Conservation (phyloP, 1,140 invertebrate species). For the Pararge aegeria region DNA sequence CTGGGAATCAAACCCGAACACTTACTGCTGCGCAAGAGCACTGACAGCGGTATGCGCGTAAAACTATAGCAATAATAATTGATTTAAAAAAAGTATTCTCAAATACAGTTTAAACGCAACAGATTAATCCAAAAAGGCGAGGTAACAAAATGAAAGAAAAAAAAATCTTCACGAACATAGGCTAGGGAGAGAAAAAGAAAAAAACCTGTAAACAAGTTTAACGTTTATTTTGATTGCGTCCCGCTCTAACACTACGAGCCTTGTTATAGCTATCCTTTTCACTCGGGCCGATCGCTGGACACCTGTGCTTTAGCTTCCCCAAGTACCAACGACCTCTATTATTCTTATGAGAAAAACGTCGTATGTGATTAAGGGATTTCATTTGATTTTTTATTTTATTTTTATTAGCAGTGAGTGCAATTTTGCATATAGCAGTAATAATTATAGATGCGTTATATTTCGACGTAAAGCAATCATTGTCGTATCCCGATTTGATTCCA, state of each 20-base stretch:
- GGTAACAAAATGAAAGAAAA: slow-evolving; percentile 71
- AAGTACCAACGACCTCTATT: slow-evolving; percentile 77
- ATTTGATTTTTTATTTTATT: slow-evolving; percentile 36
- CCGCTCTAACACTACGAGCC: slow-evolving; percentile 34
- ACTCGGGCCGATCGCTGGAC: slow-evolving; percentile 70
- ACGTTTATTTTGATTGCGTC: slow-evolving; percentile 77
- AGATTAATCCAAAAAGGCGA: slow-evolving; percentile 74
- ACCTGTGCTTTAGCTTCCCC: slow-evolving; percentile 79
- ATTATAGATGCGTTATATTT: slow-evolving; percentile 69
- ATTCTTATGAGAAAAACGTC: slow-evolving; percentile 40
- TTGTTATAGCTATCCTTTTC: slow-evolving; percentile 49
- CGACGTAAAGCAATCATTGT: slow-evolving; percentile 74
- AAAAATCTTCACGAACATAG: slow-evolving; percentile 78
- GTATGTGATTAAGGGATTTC: slow-evolving; percentile 31
- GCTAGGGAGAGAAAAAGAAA: slow-evolving; percentile 76
- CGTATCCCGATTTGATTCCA: slow-evolving; percentile 77
- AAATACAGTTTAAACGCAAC: slow-evolving; percentile 73
- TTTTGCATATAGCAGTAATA: slow-evolving; percentile 28
- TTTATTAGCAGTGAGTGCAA: slow-evolving; percentile 15
- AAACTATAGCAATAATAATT: slow-evolving; percentile 4
- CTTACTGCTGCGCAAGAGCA: too few species aligned
- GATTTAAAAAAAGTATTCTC: slow-evolving; percentile 43
- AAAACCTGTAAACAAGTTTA: slow-evolving; percentile 75
- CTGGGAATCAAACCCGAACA: too few species aligned
- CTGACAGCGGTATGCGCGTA: too few species aligned